Evolutionary conservation across 2,888 invertebrate genomes (phyloP), one percentile per base, ranked within the genome.

Genomic region (Cheilosia vulpina): DNA sequence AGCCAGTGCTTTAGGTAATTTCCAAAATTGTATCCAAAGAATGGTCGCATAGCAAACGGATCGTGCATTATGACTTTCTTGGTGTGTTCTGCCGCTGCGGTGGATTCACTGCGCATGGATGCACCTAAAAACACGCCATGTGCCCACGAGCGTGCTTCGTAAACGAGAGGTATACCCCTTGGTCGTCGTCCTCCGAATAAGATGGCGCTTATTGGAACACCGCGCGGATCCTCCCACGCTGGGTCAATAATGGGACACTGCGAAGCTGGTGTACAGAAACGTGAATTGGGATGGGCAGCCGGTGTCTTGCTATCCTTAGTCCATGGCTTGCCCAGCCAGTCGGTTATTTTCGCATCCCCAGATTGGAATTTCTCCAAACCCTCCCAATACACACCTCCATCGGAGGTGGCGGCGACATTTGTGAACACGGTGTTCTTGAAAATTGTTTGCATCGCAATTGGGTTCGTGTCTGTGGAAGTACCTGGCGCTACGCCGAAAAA

Each of bases 401-500:
- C 99, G 68, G 95, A 95, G 0, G 99, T 99, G 88, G 96, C 95
- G 0, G 98, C 99, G 4, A 99, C 99, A 92, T 99, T 99, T 0
- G 99, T 99, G 93, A 99, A 99, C 24, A 99, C 94, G 0, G 99
- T 98, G 92, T 99, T 97, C 87, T 94, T 94, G 92, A 97, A 96
- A 68, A 99, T 95, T 0, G 98, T 98, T 78, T 95, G 94, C 98
- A 99, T 99, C 0, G 99, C 99, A 89, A 98, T 98, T 0, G 99
- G 99, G 91, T 99, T 99, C 0, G 98, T 99, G 15, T 95, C 93
- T 81, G 93, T 93, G 0, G 97, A 98, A 0, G 99, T 99, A 4
- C 96, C 98, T 79, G 98, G 99, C 0, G 99, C 99, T 0, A 99
- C 99, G 15, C 99, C 99, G 92, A 99, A 99, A 94, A 99, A 99